Percentiles rank a stretch among this genome's conserved stretches.
Evolutionary conservation across 2,888 invertebrate species (phyloP).

Genomic region (Scelioninae gen. 2): DNA sequence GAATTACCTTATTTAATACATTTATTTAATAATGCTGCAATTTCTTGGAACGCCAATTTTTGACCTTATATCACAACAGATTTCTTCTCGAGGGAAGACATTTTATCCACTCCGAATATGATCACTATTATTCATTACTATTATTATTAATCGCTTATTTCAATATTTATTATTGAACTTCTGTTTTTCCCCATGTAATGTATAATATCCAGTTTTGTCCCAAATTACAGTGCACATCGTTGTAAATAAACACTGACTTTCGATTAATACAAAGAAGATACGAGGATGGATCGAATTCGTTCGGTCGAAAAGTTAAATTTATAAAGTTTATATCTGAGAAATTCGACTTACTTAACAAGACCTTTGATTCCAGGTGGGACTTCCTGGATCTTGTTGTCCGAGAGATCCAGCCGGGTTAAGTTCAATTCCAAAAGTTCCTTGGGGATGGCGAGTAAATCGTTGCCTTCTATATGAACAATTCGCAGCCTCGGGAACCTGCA

Average conservation of each 20-base stretch:
- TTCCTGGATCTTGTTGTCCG: conserved; percentile 81
- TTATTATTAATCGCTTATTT: no score
- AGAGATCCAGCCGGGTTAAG: conserved; percentile 81
- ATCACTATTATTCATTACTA: no score
- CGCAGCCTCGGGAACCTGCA: conserved; percentile 69
- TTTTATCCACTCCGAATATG: no score
- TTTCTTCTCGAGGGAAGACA: no score
- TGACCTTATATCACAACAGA: no score
- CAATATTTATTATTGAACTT: conserved; percentile 57
- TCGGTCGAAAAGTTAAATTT: conserved; percentile 33
- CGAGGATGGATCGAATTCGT: conserved; percentile 8
- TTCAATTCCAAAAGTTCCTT: conserved; percentile 79
- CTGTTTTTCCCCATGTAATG: no score
- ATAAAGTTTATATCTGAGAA: conserved; percentile 38
- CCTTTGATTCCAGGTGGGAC: conserved; percentile 81
- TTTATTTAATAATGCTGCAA: no score
- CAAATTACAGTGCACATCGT: background rate
- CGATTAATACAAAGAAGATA: background rate
- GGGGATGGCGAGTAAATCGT: conserved; percentile 80
- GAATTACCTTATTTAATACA: no score
- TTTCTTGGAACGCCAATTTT: no score
- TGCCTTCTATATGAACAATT: conserved; percentile 75
- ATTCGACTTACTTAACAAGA: conserved; percentile 77
- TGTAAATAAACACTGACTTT: background rate
- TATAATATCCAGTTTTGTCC: no score